Conservation (phyloP, 2,888 invertebrate species). For the Eupithecia inturbata region DNA sequence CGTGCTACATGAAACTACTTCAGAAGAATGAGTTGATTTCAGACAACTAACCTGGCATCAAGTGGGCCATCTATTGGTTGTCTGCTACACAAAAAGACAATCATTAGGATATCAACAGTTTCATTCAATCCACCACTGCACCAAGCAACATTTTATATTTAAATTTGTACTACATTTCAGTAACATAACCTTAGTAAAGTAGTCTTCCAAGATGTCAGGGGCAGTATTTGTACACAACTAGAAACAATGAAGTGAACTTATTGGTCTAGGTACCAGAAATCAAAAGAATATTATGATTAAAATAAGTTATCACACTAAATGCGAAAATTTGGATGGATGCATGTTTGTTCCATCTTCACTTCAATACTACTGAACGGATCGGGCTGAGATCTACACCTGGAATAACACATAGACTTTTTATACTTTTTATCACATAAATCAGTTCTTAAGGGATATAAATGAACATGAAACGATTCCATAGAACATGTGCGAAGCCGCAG, state of each 20-base stretch:
- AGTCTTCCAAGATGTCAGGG: neutral
- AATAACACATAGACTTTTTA: neutral
- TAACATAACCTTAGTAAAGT: neutral
- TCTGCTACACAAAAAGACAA: conserved; percentile 44
- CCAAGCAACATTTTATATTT: neutral
- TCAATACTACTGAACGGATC: neutral
- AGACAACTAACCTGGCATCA: conserved; percentile 49
- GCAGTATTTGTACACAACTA: neutral
- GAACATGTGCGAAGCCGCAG: neutral
- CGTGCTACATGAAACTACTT: conserved; percentile 21
- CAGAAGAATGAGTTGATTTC: conserved; percentile 28
- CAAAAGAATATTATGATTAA: neutral
- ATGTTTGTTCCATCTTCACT: too few species aligned
- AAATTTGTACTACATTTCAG: neutral
- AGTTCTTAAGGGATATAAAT: neutral
- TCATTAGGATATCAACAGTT: conserved; percentile 28
- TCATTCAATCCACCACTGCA: neutral
- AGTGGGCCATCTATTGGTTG: conserved; percentile 48
- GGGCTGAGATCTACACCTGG: neutral
- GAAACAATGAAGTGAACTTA: too few species aligned
- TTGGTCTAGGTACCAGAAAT: too few species aligned
- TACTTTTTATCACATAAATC: neutral
- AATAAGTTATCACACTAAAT: neutral
- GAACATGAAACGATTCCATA: neutral
- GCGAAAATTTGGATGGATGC: too few species aligned